Percentiles rank a stretch among this genome's conserved stretches.
These are phyloP conservation scores for Syngnathus typhle DNA, from an alignment of 2,113 vertebrate species.

Conservation along the genomic window DNA sequence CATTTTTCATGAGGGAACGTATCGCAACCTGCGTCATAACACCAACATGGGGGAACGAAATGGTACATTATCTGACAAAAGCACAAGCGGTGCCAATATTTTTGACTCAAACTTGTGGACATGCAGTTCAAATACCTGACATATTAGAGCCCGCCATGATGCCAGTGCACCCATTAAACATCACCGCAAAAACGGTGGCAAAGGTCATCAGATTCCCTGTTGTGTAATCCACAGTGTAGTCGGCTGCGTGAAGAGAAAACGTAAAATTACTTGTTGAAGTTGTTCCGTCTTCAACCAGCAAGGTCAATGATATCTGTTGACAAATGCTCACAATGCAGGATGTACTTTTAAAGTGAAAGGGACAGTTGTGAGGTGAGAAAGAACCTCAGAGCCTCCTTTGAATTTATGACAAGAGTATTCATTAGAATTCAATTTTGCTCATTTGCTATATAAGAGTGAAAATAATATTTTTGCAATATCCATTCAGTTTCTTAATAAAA, in stretches of 20 bases:
- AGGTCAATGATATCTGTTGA: neutral
- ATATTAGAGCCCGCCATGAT: conserved; percentile 90
- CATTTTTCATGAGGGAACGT: too few species aligned
- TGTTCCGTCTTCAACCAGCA: neutral
- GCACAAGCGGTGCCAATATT: too few species aligned
- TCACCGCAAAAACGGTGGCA: conserved; percentile 79
- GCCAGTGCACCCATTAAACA: conserved; percentile 87
- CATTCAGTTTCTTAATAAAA: neutral
- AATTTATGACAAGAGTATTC: neutral
- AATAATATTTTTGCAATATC: neutral
- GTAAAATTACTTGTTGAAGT: neutral
- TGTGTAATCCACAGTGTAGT: conserved; percentile 77
- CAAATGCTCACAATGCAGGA: neutral
- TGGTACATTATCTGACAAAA: too few species aligned
- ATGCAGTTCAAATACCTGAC: conserved; percentile 69
- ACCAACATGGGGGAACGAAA: too few species aligned
- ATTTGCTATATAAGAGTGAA: neutral
- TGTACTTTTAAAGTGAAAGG: neutral
- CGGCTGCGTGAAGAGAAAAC: conserved; percentile 55
- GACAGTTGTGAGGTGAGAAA: neutral
- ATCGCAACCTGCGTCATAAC: too few species aligned
- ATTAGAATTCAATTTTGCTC: neutral
- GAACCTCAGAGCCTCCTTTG: neutral
- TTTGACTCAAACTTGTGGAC: conserved; percentile 13
- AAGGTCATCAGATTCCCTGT: conserved; percentile 75